Evolutionary conservation across 1,140 invertebrate genomes (phyloP).

Genomic region (Pectinophora gossypiella): DNA sequence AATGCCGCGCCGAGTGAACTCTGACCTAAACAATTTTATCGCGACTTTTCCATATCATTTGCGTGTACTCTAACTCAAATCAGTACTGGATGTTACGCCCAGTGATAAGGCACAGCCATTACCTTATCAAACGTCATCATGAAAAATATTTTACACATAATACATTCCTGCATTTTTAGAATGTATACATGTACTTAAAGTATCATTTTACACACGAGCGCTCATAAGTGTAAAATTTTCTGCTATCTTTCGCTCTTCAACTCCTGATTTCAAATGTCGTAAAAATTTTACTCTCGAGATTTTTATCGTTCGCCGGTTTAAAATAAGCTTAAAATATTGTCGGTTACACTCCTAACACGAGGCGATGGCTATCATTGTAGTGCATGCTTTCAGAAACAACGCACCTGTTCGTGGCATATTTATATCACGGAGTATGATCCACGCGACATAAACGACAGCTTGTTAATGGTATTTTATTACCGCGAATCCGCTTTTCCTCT

Average conservation of each 20-base stretch:
- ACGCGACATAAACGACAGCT: constrained; percentile 3
- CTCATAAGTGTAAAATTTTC: constrained; percentile 30
- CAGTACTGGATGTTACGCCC: no score
- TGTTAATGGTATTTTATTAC: no score
- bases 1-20: constrained; percentile 9
- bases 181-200: no score
- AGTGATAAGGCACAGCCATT: no score
- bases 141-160: no score
- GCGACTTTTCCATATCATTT: neutral
- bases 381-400: constrained; percentile 24
- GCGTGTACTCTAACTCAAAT: no score
- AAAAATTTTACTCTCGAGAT: constrained; percentile 32
- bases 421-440: constrained; percentile 21
- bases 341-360: constrained; percentile 14
- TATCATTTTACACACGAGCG: constrained; percentile 27
- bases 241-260: constrained; percentile 21
- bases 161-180: no score
- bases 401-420: constrained; percentile 40
- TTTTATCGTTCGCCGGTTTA: constrained; percentile 24
- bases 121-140: no score
- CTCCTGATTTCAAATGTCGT: constrained; percentile 33
- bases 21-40: neutral
- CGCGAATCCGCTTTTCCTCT: neutral
- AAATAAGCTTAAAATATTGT: constrained; percentile 26
- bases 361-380: constrained; percentile 30